Evolutionary conservation across 2,113 vertebrate species (phyloP).

Genomic region (Motacilla alba): DNA sequence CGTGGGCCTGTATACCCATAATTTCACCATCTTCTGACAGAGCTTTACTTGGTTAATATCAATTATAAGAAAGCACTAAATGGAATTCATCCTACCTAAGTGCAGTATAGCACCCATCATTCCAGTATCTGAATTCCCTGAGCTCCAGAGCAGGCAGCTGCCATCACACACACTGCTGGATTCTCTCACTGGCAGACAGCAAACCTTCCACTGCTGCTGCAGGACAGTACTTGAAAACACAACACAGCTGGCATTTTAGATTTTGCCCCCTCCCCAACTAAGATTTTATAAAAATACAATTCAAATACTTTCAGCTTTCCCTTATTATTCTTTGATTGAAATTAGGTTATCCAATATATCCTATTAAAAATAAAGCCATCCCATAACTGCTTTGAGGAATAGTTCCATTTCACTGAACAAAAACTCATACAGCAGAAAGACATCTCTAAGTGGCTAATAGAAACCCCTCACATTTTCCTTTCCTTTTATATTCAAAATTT

Average conservation of each 20-base stretch:
- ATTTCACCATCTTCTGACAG: background rate
- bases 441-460: background rate
- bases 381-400: background rate
- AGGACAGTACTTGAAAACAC: background rate
- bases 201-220: background rate
- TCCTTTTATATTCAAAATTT: background rate
- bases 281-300: background rate
- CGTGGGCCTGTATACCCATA: background rate
- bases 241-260: background rate
- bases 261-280: background rate
- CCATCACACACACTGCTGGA: background rate
- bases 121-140: background rate
- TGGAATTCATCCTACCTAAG: background rate
- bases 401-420: background rate
- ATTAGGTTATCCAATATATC: background rate
- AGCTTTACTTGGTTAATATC: background rate
- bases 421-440: background rate
- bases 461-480: background rate
- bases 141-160: background rate
- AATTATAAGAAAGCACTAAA: background rate
- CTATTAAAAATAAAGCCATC: background rate
- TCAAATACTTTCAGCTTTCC: background rate
- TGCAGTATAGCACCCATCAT: background rate
- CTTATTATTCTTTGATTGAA: background rate
- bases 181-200: background rate